Percentiles rank a stretch among this genome's conserved stretches.
These are phyloP conservation scores for Tethea ocularis DNA, from an alignment of 2,888 invertebrate genomes.

Conservation along the genomic window DNA sequence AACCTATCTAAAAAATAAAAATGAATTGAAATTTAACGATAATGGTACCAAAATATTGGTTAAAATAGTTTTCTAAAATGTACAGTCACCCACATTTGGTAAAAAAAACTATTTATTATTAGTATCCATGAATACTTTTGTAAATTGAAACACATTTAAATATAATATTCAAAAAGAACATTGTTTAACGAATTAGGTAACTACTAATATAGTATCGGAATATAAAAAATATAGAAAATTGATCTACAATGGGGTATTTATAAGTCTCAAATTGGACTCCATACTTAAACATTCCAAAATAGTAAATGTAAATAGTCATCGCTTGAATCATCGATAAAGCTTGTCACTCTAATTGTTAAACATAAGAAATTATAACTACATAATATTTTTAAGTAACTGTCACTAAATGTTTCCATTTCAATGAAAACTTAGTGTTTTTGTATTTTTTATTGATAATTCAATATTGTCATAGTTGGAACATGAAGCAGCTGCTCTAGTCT, in stretches of 20 bases:
- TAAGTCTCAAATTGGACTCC: conserved; percentile 40
- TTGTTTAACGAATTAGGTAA: conserved; percentile 10
- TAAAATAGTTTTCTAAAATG: not conserved
- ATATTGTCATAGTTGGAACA: conserved; percentile 8
- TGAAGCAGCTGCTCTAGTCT: not conserved
- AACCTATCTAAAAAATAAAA: not conserved
- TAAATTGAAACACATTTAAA: not conserved
- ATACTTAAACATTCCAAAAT: conserved; percentile 69
- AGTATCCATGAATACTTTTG: not conserved
- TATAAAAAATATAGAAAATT: conserved; percentile 16
- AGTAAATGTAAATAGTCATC: conserved; percentile 62
- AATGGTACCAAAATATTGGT: not conserved
- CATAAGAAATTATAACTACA: conserved; percentile 14
- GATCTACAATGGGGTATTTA: conserved; percentile 20
- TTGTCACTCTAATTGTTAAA: conserved; percentile 34
- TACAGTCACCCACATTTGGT: not conserved
- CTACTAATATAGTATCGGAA: conserved; percentile 14
- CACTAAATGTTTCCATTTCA: conserved; percentile 9
- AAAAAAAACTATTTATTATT: too few species aligned
- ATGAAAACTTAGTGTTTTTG: conserved; percentile 10
- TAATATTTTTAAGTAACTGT: conserved; percentile 11
- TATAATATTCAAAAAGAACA: conserved; percentile 7
- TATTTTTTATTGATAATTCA: conserved; percentile 13
- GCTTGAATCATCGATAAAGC: conserved; percentile 51
- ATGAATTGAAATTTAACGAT: not conserved